Base-by-base conservation (phyloP, 37 sponge, comb jelly and placozoan genomes). In the Ephydatia muelleri region DNA sequence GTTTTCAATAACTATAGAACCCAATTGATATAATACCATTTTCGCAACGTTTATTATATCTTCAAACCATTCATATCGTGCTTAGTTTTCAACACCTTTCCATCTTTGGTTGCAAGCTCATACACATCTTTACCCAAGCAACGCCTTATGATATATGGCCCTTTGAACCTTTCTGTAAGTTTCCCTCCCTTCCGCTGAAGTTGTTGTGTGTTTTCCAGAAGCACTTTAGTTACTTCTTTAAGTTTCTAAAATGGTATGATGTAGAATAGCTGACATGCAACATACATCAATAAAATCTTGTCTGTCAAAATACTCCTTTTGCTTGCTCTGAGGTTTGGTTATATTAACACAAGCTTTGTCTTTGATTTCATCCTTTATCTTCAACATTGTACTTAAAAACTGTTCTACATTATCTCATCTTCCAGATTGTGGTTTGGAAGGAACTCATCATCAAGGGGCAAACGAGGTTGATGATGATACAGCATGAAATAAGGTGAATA, bases 381-480 rank as follows among this genome's bases (percentile, higher is more conserved):
- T 23, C 13, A 84, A 27, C 48, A 75, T 76, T 19, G 14, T 27
- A 3, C 65, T 43, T 38, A 76, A 34, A 27, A 23, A 57, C 13
- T 65, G 69, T 38, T 84, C 81, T 28, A 32, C 23, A 33, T 28
- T 35, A 66, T 43, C n/a, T n/a, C 47, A 43, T 43, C 47, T 43
- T 43, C 47, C 8, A 43, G 47, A 43, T 43, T 43, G 47, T 43
- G 47, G 47, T 43, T 71, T 32, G 49, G 65, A 9, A 23, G 25
- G 34, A 85, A 33, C n/a, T 85, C 75, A 9, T 11, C 38, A 29
- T 86, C 81, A 49, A 75, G 38, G 27, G 82, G 82, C 16, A 76
- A 65, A n/a, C 68, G 36, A 23, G 70, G 38, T 35, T 86, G 29
- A 32, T 31, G 33, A 32, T 86, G 68, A 64, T 39, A 65, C 36